Evolutionary conservation across 2,888 invertebrate genomes (phyloP).

Genomic region (Anthophora plumipes): DNA sequence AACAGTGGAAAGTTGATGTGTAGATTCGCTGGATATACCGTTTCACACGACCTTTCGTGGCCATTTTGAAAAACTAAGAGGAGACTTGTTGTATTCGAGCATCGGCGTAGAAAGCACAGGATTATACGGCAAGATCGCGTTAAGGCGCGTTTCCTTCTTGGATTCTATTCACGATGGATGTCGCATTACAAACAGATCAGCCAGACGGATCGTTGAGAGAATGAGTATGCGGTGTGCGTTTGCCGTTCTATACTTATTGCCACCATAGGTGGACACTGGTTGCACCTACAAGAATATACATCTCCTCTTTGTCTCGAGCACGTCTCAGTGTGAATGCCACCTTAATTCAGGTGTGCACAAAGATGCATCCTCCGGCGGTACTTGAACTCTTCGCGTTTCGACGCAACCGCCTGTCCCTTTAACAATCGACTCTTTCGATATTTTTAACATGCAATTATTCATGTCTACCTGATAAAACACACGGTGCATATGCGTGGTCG

Average conservation of each 20-base stretch:
- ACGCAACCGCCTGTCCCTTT: slow-evolving; percentile 15
- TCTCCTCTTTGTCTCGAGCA: slow-evolving; percentile 59
- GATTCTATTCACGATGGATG: slow-evolving; percentile 45
- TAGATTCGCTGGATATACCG: not conserved
- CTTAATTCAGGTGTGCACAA: slow-evolving; percentile 73
- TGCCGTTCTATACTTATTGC: slow-evolving; percentile 51
- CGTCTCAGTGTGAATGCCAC: slow-evolving; percentile 63
- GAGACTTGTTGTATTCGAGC: not conserved
- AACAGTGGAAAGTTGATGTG: not conserved
- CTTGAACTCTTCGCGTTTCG: slow-evolving; percentile 47
- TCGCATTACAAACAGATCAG: slow-evolving; percentile 61
- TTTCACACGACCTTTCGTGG: not conserved
- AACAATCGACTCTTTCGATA: slow-evolving; percentile 23
- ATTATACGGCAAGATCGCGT: slow-evolving; percentile 39
- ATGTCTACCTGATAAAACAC: not conserved
- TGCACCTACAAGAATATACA: slow-evolving; percentile 9
- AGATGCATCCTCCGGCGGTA: slow-evolving; percentile 68
- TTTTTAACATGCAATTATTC: not conserved
- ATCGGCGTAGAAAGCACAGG: slow-evolving; percentile 7
- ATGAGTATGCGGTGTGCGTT: slow-evolving; percentile 65
- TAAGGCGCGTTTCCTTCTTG: slow-evolving; percentile 28
- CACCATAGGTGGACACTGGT: slow-evolving; percentile 25
- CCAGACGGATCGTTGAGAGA: slow-evolving; percentile 16
- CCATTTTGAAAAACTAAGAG: slow-evolving; percentile 21
- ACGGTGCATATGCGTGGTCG: not conserved